Percentiles rank a stretch among this genome's conserved stretches.
These are phyloP conservation scores for Ecliptopera silaceata DNA, from an alignment of 2,888 invertebrate species.

Conservation along the genomic window DNA sequence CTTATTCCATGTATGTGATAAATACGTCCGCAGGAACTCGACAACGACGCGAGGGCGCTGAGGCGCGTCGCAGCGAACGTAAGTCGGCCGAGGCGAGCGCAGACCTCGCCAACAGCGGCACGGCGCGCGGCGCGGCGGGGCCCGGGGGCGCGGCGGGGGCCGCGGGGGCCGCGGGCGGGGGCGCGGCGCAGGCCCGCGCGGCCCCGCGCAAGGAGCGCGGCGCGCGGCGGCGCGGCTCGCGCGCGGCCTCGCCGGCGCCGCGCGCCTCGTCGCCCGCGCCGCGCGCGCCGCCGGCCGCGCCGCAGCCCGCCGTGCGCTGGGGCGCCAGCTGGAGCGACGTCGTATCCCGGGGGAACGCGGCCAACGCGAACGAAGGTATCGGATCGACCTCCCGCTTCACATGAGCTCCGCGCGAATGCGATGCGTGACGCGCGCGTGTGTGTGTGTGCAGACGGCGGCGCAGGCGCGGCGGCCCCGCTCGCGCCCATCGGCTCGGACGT, in stretches of 20 bases:
- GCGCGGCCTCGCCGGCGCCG: slow-evolving; percentile 35
- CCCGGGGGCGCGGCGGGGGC: slow-evolving; percentile 30
- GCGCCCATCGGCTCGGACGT: slow-evolving; percentile 69
- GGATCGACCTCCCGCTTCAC: not conserved
- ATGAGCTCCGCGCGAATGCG: too few species aligned
- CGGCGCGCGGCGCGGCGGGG: slow-evolving; percentile 22
- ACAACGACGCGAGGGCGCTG: slow-evolving; percentile 14
- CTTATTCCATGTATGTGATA: not conserved
- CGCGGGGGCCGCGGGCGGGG: slow-evolving; percentile 28
- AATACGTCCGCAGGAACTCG: slow-evolving; percentile 6
- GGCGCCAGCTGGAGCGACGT: slow-evolving; percentile 68
- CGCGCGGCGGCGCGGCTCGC: slow-evolving; percentile 38
- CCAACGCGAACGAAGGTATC: slow-evolving; percentile 18
- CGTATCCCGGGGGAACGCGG: slow-evolving; percentile 52
- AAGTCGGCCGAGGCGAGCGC: slow-evolving; percentile 31
- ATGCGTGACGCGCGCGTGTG: not conserved
- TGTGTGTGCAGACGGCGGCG: slow-evolving; percentile 16
- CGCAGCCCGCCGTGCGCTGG: slow-evolving; percentile 48
- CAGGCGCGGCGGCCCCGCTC: slow-evolving; percentile 43
- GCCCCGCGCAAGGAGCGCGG: slow-evolving; percentile 41
- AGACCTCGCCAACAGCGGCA: slow-evolving; percentile 15
- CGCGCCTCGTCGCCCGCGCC: slow-evolving; percentile 34
- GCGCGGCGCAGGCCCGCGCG: slow-evolving; percentile 25
- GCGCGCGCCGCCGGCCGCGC: slow-evolving; percentile 24
- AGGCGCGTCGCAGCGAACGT: slow-evolving; percentile 33